Percentiles rank a stretch among this genome's conserved stretches.
Evolutionary conservation across 2,797 vertebrate species (phyloP).

Genomic region (Parambassis ranga): DNA sequence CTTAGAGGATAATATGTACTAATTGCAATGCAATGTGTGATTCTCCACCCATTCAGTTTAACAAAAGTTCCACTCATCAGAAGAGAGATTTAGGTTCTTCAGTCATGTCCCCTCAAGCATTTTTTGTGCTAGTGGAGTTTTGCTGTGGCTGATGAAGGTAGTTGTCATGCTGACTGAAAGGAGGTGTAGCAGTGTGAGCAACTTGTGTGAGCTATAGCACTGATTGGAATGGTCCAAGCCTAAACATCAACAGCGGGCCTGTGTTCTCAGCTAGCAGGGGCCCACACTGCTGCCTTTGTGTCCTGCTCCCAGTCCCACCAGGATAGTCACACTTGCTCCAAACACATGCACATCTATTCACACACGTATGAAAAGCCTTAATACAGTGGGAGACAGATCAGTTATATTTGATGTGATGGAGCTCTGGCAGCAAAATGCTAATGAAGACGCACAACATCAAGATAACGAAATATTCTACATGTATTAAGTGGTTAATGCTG

Average conservation of each 20-base stretch:
- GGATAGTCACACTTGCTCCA: constrained; percentile 51
- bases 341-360: constrained; percentile 55
- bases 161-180: constrained; percentile 39
- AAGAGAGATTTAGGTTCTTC: not conserved
- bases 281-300: constrained; percentile 74
- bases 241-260: constrained; percentile 66
- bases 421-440: not conserved
- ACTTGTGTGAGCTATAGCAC: constrained; percentile 19
- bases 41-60: not conserved
- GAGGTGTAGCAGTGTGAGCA: constrained; percentile 25
- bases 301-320: constrained; percentile 37
- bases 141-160: constrained; percentile 4
- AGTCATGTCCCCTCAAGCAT: not conserved
- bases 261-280: constrained; percentile 56
- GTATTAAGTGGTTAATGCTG: constrained; percentile 12
- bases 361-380: constrained; percentile 11
- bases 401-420: constrained; percentile 4
- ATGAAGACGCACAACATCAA: not conserved
- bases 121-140: not conserved
- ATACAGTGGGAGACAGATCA: not conserved
- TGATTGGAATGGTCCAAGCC: constrained; percentile 32
- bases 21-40: no score
- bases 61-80: constrained; percentile 4
- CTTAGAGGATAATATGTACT: no score
- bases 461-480: constrained; percentile 5